Evolutionary conservation across 2,888 invertebrate genomes (phyloP).

Genomic region (Actias luna): DNA sequence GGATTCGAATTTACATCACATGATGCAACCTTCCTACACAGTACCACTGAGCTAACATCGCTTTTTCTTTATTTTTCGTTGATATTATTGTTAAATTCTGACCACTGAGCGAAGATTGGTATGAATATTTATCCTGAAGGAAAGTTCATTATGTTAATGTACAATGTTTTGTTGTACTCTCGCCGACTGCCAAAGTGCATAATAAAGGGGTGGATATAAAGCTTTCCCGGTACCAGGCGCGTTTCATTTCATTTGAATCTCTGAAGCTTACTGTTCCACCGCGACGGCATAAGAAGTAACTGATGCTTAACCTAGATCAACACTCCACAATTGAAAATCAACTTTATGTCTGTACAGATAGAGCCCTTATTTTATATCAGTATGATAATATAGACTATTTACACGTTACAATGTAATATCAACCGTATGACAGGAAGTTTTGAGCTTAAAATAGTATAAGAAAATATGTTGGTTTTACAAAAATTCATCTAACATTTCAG

Average conservation of each 20-base stretch:
- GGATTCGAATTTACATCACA: too few relatives aligned
- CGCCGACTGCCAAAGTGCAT: constrained; percentile 3
- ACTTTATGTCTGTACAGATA: neutral
- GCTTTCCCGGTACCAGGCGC: constrained; percentile 3
- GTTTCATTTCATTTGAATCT: constrained; percentile 21
- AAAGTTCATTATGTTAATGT: neutral
- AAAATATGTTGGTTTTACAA: constrained; percentile 17
- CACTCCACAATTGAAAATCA: constrained; percentile 11
- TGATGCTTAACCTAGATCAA: constrained; percentile 43
- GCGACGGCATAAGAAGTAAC: constrained; percentile 41
- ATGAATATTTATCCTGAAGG: neutral
- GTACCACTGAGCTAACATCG: too few relatives aligned
- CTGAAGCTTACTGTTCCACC: constrained; percentile 23
- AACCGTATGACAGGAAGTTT: neutral
- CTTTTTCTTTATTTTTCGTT: too few relatives aligned
- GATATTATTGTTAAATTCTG: too few relatives aligned
- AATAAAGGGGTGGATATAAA: neutral
- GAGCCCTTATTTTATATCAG: constrained; percentile 10
- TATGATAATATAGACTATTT: neutral
- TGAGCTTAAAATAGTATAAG: neutral
- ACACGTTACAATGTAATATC: constrained; percentile 18
- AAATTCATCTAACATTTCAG: constrained; percentile 19
- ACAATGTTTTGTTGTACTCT: neutral
- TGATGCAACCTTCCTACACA: too few relatives aligned
- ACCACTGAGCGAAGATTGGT: too few relatives aligned